These are phyloP conservation scores for Stenolophus ochropezus DNA, from an alignment of 2,888 invertebrate species.

Conservation along the genomic window DNA sequence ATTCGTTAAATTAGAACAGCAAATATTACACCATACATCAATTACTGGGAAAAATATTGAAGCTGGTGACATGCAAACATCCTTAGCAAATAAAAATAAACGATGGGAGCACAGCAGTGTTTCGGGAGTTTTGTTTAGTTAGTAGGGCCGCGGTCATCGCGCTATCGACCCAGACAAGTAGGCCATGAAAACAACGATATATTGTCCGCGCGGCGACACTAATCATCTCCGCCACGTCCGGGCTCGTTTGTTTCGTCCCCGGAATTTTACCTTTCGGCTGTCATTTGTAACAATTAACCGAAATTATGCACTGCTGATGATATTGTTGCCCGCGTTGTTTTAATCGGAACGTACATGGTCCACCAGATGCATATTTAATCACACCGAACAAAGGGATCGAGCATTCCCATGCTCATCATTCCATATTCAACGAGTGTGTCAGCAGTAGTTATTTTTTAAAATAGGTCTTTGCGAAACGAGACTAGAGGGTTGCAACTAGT, in stretches of 20 bases:
- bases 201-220: conserved; percentile 36
- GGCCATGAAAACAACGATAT: conserved; percentile 45
- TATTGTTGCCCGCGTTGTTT: neutral
- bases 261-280: conserved; percentile 19
- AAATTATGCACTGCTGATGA: conserved; percentile 18
- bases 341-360: neutral
- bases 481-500: too few species aligned
- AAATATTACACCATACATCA: too few species aligned
- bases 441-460: too few species aligned
- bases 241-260: conserved; percentile 5
- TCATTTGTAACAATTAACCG: conserved; percentile 30
- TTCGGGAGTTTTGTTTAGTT: neutral
- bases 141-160: neutral
- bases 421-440: too few species aligned
- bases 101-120: neutral
- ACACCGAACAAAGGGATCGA: too few species aligned
- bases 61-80: neutral
- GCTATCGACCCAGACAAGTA: conserved; percentile 42
- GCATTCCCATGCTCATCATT: too few species aligned
- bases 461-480: too few species aligned
- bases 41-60: too few species aligned
- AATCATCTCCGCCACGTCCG: conserved; percentile 20
- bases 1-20: too few species aligned
- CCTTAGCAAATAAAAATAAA: neutral
- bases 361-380: neutral